Percentiles rank a stretch among this genome's conserved stretches.
Conservation (phyloP, 2,888 invertebrate species). For the Pecten maximus region DNA sequence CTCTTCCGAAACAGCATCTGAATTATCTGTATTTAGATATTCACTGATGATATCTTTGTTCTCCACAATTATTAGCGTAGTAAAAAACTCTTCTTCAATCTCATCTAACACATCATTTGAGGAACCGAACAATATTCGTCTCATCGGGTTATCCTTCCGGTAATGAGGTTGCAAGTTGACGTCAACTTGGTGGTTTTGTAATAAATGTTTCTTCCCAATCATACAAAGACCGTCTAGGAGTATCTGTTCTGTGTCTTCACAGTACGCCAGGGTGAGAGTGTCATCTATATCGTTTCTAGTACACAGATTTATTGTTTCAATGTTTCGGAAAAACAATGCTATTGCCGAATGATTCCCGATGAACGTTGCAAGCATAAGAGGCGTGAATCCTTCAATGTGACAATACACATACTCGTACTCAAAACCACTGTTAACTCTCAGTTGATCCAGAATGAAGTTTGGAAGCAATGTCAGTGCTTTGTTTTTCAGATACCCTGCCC, state of each 20-base stretch:
- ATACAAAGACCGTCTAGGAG: not conserved
- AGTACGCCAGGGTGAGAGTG: not conserved
- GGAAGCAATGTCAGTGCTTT: not conserved
- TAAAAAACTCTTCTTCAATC: not conserved
- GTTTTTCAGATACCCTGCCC: not conserved
- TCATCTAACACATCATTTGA: not conserved
- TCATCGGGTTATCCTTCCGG: not conserved
- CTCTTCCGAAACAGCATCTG: not conserved
- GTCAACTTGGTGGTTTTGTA: not conserved
- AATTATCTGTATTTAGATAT: not conserved
- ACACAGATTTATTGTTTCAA: not conserved
- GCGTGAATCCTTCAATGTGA: not conserved
- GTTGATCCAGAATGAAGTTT: not conserved
- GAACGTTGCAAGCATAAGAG: constrained; percentile 15
- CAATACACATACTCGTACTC: not conserved
- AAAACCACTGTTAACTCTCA: not conserved
- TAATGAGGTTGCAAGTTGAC: not conserved
- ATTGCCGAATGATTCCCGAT: not conserved
- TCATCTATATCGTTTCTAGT: not conserved
- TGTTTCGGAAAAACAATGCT: not conserved
- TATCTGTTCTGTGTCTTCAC: not conserved
- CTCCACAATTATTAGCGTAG: not conserved
- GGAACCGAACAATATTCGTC: not conserved
- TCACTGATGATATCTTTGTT: not conserved
- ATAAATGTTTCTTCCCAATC: not conserved